A percentile compares a stretch with the other conserved stretches of the same genome.
phyloP scores from a whole-genome alignment of 2,888 invertebrate genomes.

The Salticus scenicus region DNA sequence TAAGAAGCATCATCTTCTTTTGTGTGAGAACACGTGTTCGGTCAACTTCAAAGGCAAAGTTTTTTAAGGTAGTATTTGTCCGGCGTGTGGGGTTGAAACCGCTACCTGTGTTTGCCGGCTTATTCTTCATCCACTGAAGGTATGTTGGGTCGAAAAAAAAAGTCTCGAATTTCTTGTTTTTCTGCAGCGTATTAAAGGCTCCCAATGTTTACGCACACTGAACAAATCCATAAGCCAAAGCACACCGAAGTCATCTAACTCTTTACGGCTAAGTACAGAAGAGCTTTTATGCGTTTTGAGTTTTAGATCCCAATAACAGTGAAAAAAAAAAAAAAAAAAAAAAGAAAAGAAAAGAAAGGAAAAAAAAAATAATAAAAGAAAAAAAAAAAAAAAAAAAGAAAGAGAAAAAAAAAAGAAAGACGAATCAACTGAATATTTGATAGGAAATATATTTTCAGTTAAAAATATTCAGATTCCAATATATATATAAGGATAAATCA shows the following conservation, averaged over 20 bases:
- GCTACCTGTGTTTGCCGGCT: conserved; percentile 47
- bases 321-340: no score
- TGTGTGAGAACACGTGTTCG: conserved; percentile 46
- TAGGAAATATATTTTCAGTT: no score
- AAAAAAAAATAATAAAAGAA: no score
- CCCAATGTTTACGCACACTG: neutral
- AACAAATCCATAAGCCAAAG: neutral
- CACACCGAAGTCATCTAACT: neutral
- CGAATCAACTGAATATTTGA: no score
- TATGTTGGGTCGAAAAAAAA: neutral
- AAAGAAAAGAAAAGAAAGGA: no score
- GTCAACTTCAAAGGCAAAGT: conserved; percentile 34
- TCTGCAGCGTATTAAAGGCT: neutral
- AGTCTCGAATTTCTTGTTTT: conserved; percentile 2
- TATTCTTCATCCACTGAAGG: conserved; percentile 27
- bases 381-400: no score
- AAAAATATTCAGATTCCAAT: no score
- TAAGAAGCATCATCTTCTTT: neutral
- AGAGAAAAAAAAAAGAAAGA: no score
- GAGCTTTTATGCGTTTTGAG: no score
- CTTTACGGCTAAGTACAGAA: no score
- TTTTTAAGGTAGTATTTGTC: conserved; percentile 33
- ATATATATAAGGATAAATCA: no score
- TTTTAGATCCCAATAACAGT: no score
- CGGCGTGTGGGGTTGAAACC: conserved; percentile 19